phyloP scores from a whole-genome alignment of 2,113 vertebrate species.

The Heterotilapia buettikoferi region DNA sequence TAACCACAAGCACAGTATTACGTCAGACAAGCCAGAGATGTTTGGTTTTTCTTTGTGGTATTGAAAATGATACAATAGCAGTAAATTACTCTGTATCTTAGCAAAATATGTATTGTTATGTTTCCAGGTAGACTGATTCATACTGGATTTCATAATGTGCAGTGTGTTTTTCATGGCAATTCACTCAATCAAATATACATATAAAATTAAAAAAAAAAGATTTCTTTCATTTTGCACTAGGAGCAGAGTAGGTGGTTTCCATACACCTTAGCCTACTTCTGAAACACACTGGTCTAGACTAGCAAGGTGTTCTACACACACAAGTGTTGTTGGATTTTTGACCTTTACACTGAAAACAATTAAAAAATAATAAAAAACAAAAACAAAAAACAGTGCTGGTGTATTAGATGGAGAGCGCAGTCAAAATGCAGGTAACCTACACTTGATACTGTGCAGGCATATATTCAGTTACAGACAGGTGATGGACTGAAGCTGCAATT shows the following conservation, averaged over 20 bases:
- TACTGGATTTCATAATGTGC: background rate
- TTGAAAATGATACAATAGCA: background rate
- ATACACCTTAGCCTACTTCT: background rate
- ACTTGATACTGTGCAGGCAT: background rate
- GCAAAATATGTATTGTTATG: background rate
- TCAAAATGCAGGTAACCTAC: background rate
- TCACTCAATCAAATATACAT: background rate
- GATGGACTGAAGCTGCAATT: background rate
- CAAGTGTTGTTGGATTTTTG: background rate
- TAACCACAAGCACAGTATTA: too few relatives aligned
- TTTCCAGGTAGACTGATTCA: background rate
- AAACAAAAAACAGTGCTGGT: background rate
- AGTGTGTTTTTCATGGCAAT: background rate
- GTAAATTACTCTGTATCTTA: too few relatives aligned
- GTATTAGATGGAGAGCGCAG: background rate
- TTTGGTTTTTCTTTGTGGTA: background rate
- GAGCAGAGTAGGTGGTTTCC: background rate
- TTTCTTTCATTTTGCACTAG: background rate
- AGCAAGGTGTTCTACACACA: background rate
- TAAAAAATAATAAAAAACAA: background rate
- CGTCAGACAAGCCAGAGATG: too few relatives aligned
- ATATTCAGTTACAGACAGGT: background rate
- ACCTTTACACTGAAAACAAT: background rate
- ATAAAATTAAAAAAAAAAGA: background rate
- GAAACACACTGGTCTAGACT: background rate